Evolutionary conservation across 2,797 vertebrate species (phyloP), one percentile per base, ranked within the genome.

Genomic region (Halcyon chelicuti): DNA sequence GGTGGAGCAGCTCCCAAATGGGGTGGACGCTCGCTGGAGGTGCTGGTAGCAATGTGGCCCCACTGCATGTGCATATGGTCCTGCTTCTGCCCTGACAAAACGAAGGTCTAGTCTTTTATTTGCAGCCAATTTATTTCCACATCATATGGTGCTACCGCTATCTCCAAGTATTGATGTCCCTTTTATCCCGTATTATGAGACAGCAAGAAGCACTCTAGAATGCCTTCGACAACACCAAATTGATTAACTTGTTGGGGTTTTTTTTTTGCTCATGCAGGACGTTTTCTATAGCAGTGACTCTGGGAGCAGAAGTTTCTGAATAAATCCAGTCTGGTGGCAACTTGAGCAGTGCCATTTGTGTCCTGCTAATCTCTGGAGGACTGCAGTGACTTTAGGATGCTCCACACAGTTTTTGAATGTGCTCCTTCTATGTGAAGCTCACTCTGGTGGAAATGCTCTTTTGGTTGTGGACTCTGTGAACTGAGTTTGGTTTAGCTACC

Each of bases 81-180:
- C 1, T 0, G 0, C 23, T 67, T 67, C 73, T 86, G 54, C 51
- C 63, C 92, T 47, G 29, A 39, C 26, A 44, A 70, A 88, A 58
- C 0, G 9, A 70, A 86, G 42, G 13, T 0, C 37, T 39, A 26
- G 35, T 8, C 10, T 49, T 88, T 47, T 74, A 33, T 83, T 80
- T 88, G 75, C 76, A 88, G 61, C 47, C 61, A 39, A 9, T 90
- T 91, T 71, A 55, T 55, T 90, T 90, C 67, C n/a, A 14, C 37
- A 25, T 90, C 61, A 71, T 68, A 61, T 10, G 42, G 31, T 0
- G 1, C 29, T 46, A 84, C 49, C 0, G 0, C 29, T 26, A 2
- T 37, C 55, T 61, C 37, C 65, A 52, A 44, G 29, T 31, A 40
- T 28, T 35, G 70, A 75, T 70, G 77, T 44, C 29, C 46, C 21